Percentiles rank a stretch among this genome's conserved stretches.
These are phyloP conservation scores for Orthonychiurus folsomi DNA, from an alignment of 2,888 invertebrate species.

Conservation along the genomic window DNA sequence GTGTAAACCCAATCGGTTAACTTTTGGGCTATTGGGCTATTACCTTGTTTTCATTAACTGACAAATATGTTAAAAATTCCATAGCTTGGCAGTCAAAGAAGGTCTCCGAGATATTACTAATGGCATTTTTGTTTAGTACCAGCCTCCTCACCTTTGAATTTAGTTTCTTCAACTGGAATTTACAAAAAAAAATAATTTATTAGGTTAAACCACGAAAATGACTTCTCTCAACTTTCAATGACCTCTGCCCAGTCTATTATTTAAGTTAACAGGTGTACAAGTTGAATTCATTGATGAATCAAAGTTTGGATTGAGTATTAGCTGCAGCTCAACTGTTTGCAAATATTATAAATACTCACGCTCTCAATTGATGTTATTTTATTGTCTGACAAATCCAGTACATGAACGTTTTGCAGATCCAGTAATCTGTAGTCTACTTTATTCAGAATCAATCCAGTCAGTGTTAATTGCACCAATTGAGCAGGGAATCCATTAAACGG, in stretches of 20 bases:
- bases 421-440: constrained; percentile 1
- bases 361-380: not conserved
- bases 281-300: not conserved
- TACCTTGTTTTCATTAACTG: not conserved
- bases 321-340: not conserved
- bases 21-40: not conserved
- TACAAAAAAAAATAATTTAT: not conserved
- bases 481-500: not conserved
- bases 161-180: not conserved
- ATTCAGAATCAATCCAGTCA: not conserved
- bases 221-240: too few species aligned
- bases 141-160: not conserved
- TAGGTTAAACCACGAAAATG: too few species aligned
- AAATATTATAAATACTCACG: not conserved
- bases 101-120: not conserved
- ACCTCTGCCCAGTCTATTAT: too few species aligned
- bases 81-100: not conserved
- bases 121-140: constrained; percentile 4
- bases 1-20: not conserved
- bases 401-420: not conserved
- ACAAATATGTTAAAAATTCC: not conserved
- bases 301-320: not conserved
- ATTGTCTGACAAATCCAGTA: constrained; percentile 1
- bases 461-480: not conserved
- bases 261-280: not conserved